phyloP scores from a whole-genome alignment of 2,888 invertebrate genomes.

The Drosophila subquinaria region DNA sequence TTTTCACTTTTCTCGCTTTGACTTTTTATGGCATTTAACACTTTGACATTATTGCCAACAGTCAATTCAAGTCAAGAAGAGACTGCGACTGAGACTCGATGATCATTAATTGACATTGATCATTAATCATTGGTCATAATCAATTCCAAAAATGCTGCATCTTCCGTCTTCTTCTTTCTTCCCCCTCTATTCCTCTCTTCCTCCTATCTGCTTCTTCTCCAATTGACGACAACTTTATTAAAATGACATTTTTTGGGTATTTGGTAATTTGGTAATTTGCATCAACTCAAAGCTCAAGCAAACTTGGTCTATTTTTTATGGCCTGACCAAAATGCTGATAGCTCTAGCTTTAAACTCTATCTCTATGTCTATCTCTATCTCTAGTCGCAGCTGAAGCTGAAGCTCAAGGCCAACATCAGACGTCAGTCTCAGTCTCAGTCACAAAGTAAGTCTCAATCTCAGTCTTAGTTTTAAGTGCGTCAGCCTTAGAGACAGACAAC shows the following conservation, averaged over 20 bases:
- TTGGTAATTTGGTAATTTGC: conserved; percentile 47
- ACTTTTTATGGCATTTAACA: conserved; percentile 67
- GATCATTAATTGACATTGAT: conserved; percentile 1
- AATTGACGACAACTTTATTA: conserved; percentile 48
- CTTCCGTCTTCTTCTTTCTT: conserved; percentile 30
- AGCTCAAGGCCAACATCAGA: conserved; percentile 68
- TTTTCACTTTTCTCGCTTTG: conserved; percentile 46
- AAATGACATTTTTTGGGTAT: conserved; percentile 32
- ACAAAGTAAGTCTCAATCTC: neutral
- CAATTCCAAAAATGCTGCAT: conserved; percentile 18
- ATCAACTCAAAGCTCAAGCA: conserved; percentile 23
- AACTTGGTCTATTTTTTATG: conserved; percentile 63
- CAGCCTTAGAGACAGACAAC: conserved; percentile 47
- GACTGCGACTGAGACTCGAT: conserved; percentile 8
- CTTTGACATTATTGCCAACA: conserved; percentile 73
- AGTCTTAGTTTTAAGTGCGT: conserved; percentile 14
- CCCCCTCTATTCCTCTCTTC: neutral
- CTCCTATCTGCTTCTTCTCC: neutral
- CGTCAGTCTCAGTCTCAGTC: conserved; percentile 17
- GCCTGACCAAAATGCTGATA: conserved; percentile 18
- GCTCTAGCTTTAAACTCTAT: neutral
- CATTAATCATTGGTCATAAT: conserved; percentile 27
- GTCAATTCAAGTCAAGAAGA: conserved; percentile 13
- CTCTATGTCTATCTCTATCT: conserved; percentile 1
- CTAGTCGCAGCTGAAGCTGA: conserved; percentile 26